Conservation (phyloP, 2,888 invertebrate species). For the Cynaeus angustus region DNA sequence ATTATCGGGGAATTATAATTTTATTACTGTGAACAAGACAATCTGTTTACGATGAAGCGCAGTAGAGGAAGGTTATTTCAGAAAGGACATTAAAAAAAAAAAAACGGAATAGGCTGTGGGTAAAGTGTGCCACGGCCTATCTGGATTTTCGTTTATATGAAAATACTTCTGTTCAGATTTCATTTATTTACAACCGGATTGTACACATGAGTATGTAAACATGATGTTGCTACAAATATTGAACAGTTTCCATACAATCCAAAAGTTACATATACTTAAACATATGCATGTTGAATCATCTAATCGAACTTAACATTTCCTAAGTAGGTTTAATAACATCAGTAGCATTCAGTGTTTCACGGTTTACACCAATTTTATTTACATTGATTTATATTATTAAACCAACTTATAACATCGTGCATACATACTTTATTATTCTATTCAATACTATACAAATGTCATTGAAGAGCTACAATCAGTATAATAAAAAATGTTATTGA, state of each 20-base stretch:
- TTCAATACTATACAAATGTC: conserved; percentile 71
- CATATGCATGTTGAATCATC: conserved; percentile 13
- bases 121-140: too few species aligned
- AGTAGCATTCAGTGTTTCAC: conserved; percentile 31
- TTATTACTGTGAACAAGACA: too few species aligned
- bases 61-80: too few species aligned
- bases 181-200: conserved; percentile 72
- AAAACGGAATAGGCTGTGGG: too few species aligned
- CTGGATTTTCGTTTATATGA: too few species aligned
- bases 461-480: conserved; percentile 69
- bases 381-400: conserved; percentile 33
- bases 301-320: conserved; percentile 20
- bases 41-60: too few species aligned
- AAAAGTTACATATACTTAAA: conserved; percentile 22
- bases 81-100: too few species aligned
- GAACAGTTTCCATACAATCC: conserved; percentile 11
- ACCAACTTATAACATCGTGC: conserved; percentile 44
- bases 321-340: conserved; percentile 38
- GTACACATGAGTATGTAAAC: conserved; percentile 63
- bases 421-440: conserved; percentile 62
- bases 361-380: conserved; percentile 32
- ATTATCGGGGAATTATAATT: too few species aligned
- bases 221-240: conserved; percentile 34
- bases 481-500: conserved; percentile 70
- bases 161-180: conserved; percentile 41